Percentiles rank a stretch among this genome's conserved stretches.
Evolutionary conservation across 1,140 invertebrate species (phyloP).

Genomic region (Wiebesia pumilae): DNA sequence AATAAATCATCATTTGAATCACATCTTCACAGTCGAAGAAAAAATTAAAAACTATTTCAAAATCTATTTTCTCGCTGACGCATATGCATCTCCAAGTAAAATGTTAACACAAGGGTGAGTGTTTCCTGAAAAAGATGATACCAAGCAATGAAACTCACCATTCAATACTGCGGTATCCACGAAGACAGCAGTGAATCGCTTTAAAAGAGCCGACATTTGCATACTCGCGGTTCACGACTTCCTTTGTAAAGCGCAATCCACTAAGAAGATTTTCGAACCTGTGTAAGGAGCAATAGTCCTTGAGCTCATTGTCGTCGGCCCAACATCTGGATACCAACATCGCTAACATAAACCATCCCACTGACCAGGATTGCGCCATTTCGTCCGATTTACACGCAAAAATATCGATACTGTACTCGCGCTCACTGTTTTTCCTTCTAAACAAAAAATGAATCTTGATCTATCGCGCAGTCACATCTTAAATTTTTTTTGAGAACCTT

Average conservation of each 20-base stretch:
- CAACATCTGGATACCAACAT: slow-evolving; percentile 31
- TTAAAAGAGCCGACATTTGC: slow-evolving; percentile 82
- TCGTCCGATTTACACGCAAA: neutral
- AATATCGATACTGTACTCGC: neutral
- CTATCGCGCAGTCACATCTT: neutral
- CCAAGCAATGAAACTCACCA: slow-evolving; percentile 77
- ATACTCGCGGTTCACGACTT: slow-evolving; percentile 80
- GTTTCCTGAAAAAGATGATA: neutral
- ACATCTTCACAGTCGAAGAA: neutral
- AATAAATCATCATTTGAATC: no score
- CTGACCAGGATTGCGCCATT: neutral
- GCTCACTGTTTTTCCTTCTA: neutral
- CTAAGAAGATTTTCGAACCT: slow-evolving; percentile 67
- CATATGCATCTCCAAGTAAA: neutral
- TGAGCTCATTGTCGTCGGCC: slow-evolving; percentile 64
- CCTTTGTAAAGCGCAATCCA: slow-evolving; percentile 81
- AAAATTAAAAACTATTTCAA: no score
- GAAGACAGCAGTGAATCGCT: slow-evolving; percentile 84
- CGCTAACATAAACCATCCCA: neutral
- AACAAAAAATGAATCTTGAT: no score
- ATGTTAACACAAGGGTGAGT: neutral
- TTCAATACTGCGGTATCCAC: slow-evolving; percentile 84
- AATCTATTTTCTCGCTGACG: no score
- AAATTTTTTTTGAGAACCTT: neutral
- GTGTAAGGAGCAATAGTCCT: slow-evolving; percentile 71